These are phyloP conservation scores for Trichoplusia ni DNA, from an alignment of 1,140 invertebrate species.

Conservation along the genomic window DNA sequence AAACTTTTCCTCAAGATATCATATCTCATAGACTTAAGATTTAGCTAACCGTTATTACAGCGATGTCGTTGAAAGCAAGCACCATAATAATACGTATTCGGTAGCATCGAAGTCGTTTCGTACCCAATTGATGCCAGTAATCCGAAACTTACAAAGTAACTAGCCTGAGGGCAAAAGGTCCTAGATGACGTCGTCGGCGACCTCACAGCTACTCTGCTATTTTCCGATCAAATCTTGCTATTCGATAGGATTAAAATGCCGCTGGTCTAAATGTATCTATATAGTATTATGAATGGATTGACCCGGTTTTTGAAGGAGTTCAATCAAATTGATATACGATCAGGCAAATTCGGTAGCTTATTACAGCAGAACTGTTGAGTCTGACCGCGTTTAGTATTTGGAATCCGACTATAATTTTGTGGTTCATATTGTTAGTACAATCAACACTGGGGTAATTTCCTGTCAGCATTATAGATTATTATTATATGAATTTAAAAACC, in stretches of 20 bases:
- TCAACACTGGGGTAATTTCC: too few relatives aligned
- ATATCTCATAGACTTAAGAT: not conserved
- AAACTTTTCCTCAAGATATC: too few relatives aligned
- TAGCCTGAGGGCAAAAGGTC: not conserved
- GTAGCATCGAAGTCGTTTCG: not conserved
- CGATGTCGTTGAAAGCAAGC: not conserved
- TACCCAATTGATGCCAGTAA: not conserved
- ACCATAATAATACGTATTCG: conserved; percentile 3
- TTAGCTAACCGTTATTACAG: not conserved
- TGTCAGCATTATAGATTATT: too few relatives aligned
- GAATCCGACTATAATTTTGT: too few relatives aligned
- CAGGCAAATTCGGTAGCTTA: not conserved
- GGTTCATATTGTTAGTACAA: too few relatives aligned
- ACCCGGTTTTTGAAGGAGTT: conserved; percentile 7
- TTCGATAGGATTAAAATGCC: conserved; percentile 6
- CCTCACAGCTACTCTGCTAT: not conserved
- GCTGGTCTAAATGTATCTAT: not conserved
- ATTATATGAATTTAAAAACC: too few relatives aligned
- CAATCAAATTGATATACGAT: not conserved
- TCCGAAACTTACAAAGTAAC: conserved; percentile 3
- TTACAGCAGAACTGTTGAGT: not conserved
- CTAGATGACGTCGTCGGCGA: not conserved
- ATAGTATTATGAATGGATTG: not conserved
- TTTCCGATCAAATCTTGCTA: conserved; percentile 3
- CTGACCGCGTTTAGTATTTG: too few relatives aligned